Conservation (phyloP, 2,888 invertebrate species). For the Acleris cristana region DNA sequence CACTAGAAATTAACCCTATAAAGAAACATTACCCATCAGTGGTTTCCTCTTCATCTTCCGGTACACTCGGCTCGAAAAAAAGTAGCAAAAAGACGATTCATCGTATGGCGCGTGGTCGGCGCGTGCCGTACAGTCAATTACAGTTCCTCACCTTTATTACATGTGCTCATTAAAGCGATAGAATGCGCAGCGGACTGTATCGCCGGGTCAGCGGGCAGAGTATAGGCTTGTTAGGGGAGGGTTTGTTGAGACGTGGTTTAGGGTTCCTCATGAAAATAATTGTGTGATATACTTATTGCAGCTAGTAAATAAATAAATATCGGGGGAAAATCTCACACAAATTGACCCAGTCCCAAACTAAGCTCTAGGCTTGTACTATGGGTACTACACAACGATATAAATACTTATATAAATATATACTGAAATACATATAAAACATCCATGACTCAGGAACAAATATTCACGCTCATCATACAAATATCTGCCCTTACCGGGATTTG, state of each 20-base stretch:
- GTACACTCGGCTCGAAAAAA: conserved; percentile 22
- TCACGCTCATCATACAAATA: too few relatives aligned
- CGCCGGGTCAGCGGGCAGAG: conserved; percentile 49
- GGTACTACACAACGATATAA: too few relatives aligned
- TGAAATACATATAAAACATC: too few relatives aligned
- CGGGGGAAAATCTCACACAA: too few relatives aligned
- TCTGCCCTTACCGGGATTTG: too few relatives aligned
- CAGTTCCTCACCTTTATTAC: conserved; percentile 77
- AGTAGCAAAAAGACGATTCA: conserved; percentile 17
- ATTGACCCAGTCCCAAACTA: too few relatives aligned
- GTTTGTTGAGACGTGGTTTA: conserved; percentile 23
- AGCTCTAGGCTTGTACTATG: too few relatives aligned
- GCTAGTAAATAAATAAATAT: too few relatives aligned
- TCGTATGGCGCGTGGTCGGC: conserved; percentile 65
- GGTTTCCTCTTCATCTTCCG: conserved; percentile 30
- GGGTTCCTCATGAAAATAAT: conserved; percentile 1
- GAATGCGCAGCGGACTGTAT: conserved; percentile 72
- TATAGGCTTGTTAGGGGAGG: conserved; percentile 25
- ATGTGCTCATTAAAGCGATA: conserved; percentile 75
- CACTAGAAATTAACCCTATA: conserved; percentile 9
- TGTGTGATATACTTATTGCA: too few relatives aligned
- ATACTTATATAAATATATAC: too few relatives aligned
- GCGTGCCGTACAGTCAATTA: conserved; percentile 76
- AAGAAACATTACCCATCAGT: conserved; percentile 13
- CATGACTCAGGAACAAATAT: too few relatives aligned